Percentiles rank a stretch among this genome's conserved stretches.
phyloP scores from a whole-genome alignment of 2,797 vertebrate species.

The Thripadectes ignobilis region DNA sequence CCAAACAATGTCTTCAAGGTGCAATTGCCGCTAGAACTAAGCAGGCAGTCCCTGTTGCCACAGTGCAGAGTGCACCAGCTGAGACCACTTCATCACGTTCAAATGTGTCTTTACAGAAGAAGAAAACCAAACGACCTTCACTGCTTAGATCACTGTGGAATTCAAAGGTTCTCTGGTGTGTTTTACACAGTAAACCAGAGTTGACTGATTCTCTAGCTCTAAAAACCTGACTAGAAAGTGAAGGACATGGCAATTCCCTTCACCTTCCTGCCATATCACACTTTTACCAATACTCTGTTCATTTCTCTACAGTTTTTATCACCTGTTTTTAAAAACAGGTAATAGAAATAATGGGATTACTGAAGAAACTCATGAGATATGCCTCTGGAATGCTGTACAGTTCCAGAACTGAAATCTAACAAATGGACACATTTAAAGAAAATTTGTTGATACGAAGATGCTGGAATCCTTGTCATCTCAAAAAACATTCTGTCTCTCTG shows the following conservation, averaged over 20 bases:
- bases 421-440: background rate
- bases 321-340: background rate
- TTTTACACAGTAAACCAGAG: conserved; percentile 1
- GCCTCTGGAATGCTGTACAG: background rate
- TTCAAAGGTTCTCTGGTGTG: background rate
- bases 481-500: background rate
- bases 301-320: conserved; percentile 8
- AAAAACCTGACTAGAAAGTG: background rate
- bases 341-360: background rate
- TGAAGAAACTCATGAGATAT: background rate
- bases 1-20: background rate
- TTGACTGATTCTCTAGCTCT: background rate
- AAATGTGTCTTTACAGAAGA: background rate
- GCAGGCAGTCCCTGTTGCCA: background rate
- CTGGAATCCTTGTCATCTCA: background rate
- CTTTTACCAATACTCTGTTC: background rate
- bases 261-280: background rate
- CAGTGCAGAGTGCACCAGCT: background rate
- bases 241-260: background rate
- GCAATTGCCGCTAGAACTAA: background rate
- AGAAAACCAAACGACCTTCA: background rate
- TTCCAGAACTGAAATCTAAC: background rate
- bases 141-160: background rate
- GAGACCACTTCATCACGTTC: background rate
- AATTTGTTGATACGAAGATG: background rate